Base-by-base conservation (phyloP, 64 coral and sea anemone genomes). In the Anthopleura sola region DNA sequence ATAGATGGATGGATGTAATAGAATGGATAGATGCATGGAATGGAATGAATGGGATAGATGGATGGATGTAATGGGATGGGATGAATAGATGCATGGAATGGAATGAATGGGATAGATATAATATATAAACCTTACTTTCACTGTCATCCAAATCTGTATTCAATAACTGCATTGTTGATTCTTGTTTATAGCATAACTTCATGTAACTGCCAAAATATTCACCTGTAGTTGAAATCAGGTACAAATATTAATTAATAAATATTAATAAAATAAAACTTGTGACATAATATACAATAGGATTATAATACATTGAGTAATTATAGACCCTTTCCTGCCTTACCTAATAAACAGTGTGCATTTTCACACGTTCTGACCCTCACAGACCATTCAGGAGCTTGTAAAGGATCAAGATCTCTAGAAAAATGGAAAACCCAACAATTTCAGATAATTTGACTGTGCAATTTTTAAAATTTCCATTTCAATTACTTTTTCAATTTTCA, bases 371-470 rank as follows among this genome's bases (percentile, higher is more conserved):
- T 86, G 3, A 91, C 92, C 90, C 97, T 92, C 6, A 94, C 92
- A 76, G 75, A 94, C 97, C 97, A 99, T 34, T 94, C 92, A 20
- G 97, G 97, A 31, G 97, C 97, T 85, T 99, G 97, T 23, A 91
- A 68, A 34, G 97, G 97, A 84, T 99, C 97, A 40, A 99, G 85
- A 44, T 99, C 97, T 82, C 97, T 99, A 24, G 0, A 28, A 33
- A 64, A 78, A 53, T 81, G 78, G 53, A 78, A 29, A 44, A 85
- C 10, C 48, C 21, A 49, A 31, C 21, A 20, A 20, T 62, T 44
- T 44, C 39, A 44, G n/a, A n/a, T n/a, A n/a, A n/a, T n/a, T n/a
- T n/a, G n/a, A n/a, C n/a, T n/a, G n/a, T n/a, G n/a, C n/a, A n/a
- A n/a, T n/a, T n/a, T n/a, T n/a, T n/a, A n/a, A n/a, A n/a, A n/a